A percentile compares a stretch with the other conserved stretches of the same genome.
Evolutionary conservation across 2,797 vertebrate species (phyloP).

Genomic region (Oceanodroma leucorhoa): DNA sequence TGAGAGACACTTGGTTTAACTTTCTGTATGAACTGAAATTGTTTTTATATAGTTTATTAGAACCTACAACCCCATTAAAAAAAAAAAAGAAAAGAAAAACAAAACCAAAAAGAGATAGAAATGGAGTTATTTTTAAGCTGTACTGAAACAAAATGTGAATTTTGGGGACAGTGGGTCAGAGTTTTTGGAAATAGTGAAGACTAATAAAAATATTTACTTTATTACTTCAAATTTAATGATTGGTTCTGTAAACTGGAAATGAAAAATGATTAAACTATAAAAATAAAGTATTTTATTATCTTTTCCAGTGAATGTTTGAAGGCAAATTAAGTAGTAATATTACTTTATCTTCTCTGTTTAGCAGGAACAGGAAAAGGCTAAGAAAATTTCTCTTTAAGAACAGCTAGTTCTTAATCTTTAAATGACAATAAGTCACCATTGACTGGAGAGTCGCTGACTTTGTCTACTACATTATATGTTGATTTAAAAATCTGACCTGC

Average conservation of each 20-base stretch:
- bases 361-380: neutral
- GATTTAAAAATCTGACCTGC: neutral
- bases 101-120: neutral
- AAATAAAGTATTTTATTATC: neutral
- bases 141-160: neutral
- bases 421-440: neutral
- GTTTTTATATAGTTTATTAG: neutral
- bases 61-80: neutral
- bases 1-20: neutral
- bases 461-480: neutral
- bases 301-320: neutral
- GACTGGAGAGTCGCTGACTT: neutral
- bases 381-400: neutral
- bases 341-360: neutral
- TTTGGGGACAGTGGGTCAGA: neutral
- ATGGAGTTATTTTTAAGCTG: neutral
- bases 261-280: neutral
- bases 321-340: neutral
- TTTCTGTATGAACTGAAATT: neutral
- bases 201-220: neutral
- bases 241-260: neutral
- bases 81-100: neutral
- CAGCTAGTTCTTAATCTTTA: neutral
- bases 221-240: neutral
- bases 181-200: neutral